A percentile compares a stretch with the other conserved stretches of the same genome.
These are phyloP conservation scores for Trichomalopsis sarcophagae DNA, from an alignment of 1,140 invertebrate species.

Conservation along the genomic window DNA sequence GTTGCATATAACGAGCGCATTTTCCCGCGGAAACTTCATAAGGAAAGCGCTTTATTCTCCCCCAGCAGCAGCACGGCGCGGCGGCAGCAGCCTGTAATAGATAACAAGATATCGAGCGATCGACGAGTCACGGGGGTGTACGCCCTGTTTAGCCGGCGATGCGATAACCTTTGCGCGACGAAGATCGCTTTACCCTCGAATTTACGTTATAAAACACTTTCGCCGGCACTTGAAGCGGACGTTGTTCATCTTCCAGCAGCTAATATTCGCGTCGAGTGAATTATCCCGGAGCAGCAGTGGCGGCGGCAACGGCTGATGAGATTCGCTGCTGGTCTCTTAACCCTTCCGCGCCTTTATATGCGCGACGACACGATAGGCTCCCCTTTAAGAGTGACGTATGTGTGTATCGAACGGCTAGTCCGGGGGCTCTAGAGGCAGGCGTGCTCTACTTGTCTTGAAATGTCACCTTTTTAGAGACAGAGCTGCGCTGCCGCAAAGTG, in stretches of 20 bases:
- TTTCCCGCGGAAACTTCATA: conserved; percentile 19
- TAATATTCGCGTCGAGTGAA: not conserved
- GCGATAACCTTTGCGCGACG: not conserved
- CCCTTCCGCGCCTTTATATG: not conserved
- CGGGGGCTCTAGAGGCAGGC: not conserved
- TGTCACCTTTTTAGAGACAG: not conserved
- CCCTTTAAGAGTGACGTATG: conserved; percentile 26
- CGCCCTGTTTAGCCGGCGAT: not conserved
- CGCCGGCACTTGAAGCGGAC: not conserved
- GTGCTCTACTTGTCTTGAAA: conserved; percentile 35
- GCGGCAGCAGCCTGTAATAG: not conserved
- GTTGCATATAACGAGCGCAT: not conserved
- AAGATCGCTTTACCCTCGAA: not conserved
- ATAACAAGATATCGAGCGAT: conserved; percentile 24
- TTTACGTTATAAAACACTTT: conserved; percentile 13
- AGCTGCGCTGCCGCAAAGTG: not conserved
- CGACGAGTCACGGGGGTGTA: not conserved
- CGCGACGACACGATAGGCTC: not conserved
- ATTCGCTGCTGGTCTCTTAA: not conserved
- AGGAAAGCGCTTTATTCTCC: not conserved
- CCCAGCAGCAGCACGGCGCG: not conserved
- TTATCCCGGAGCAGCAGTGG: not conserved
- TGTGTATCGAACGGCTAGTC: conserved; percentile 20
- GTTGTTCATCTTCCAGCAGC: not conserved
- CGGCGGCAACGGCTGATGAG: not conserved